Evolutionary conservation across 2,113 vertebrate genomes (phyloP), one percentile per base, ranked within the genome.

Genomic region (Loxodonta africana): DNA sequence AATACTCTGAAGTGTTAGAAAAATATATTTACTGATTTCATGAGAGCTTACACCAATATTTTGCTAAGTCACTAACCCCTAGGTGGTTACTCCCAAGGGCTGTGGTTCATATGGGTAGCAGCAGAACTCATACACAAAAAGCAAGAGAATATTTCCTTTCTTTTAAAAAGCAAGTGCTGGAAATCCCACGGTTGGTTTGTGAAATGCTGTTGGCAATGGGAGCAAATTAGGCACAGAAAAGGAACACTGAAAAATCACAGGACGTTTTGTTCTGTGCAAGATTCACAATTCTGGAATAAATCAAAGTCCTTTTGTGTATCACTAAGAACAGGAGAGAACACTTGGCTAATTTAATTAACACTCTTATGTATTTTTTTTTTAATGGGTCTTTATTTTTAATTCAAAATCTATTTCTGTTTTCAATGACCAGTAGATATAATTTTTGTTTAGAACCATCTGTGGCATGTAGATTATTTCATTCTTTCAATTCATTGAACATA

Each of bases 311-410:
- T 87, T 80, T 85, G 8, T 33, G 3, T 91, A 44, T 87, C 67
- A 46, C 20, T 73, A 85, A 44, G 8, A 67, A 15, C 25, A 92
- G n/a, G 41, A 51, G 33, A 63, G 46, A 2, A 41, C 9, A 41
- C 2, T 4, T 18, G 67, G 10, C 3, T 26, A 25, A 80, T 28
- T 74, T 83, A 53, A 57, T 77, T 15, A 48, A 62, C 60, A 6
- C 10, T 87, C 60, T 91, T 91, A 25, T 60, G 4, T 62, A 51
- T 60, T 87, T 23, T 71, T 44, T 57, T 10, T 57, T 77, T 14
- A 44, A 28, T 76, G 82, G 41, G 73, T 76, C 67, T 92, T 85
- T 82, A 76, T 62, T 83, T 82, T 92, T 86, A 95, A 83, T 48
- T 71, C n/a, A 93, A 41, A 93, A 23, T 8, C 0, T 78, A 62